Conservation (phyloP, 2,888 invertebrate species). For the Phlogophora meticulosa region DNA sequence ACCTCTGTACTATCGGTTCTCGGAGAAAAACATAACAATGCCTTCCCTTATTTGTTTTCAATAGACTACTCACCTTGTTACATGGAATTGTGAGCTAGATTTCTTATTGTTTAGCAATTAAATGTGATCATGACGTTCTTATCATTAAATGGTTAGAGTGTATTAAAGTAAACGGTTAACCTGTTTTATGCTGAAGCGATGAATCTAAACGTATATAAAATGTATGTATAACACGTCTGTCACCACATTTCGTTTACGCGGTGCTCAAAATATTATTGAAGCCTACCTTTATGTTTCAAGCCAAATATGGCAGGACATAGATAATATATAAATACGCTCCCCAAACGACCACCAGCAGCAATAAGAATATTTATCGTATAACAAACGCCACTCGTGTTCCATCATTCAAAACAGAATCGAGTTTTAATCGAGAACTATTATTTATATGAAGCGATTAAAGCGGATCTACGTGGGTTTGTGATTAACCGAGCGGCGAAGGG, state of each 20-base stretch:
- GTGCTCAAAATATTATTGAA: not conserved
- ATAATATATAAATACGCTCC: conserved; percentile 19
- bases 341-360: conserved; percentile 49
- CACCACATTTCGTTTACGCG: not conserved
- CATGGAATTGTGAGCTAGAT: conserved; percentile 11
- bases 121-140: conserved; percentile 10
- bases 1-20: conserved; percentile 55
- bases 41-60: conserved; percentile 51
- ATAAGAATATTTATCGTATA: conserved; percentile 52
- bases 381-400: conserved; percentile 52
- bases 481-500: conserved; percentile 71
- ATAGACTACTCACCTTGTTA: conserved; percentile 22
- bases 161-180: conserved; percentile 5
- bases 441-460: conserved; percentile 74
- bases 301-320: not conserved
- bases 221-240: too few relatives aligned
- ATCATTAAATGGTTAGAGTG: not conserved
- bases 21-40: conserved; percentile 55
- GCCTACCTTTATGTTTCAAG: not conserved
- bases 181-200: not conserved
- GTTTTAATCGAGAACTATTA: conserved; percentile 73
- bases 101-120: conserved; percentile 33
- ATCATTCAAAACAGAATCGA: conserved; percentile 71
- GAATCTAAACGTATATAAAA: not conserved
- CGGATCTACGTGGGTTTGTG: conserved; percentile 74